phyloP scores from a whole-genome alignment of 2,113 vertebrate genomes.

The Perca schrenkii region DNA sequence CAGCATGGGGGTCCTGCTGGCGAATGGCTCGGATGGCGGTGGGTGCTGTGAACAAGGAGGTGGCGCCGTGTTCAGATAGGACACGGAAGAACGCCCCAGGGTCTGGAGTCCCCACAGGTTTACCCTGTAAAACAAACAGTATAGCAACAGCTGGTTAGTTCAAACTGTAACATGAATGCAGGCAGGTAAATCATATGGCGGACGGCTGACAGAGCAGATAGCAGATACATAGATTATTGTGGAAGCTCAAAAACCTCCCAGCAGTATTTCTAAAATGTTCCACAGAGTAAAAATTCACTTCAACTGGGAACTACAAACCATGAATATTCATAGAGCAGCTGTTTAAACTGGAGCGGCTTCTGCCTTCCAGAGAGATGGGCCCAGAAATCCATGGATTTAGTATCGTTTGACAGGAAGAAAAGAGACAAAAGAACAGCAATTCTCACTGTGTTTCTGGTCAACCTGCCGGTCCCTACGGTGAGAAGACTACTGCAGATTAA shows the following conservation, averaged over 20 bases:
- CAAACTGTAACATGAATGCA: background rate
- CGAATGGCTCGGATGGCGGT: constrained; percentile 96
- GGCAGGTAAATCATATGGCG: background rate
- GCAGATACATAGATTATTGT: background rate
- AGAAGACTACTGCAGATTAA: constrained; percentile 16
- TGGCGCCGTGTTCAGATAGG: constrained; percentile 90
- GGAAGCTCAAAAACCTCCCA: background rate
- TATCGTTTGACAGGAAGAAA: constrained; percentile 18
- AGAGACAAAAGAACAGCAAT: constrained; percentile 28
- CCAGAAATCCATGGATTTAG: constrained; percentile 31
- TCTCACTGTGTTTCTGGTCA: constrained; percentile 10
- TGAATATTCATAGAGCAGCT: constrained; percentile 57
- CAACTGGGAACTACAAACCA: background rate
- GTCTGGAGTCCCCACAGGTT: constrained; percentile 97
- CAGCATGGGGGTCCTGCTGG: constrained; percentile 93
- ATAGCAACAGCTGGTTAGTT: constrained; percentile 15
- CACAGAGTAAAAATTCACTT: background rate
- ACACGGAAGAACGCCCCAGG: constrained; percentile 95
- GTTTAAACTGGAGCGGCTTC: constrained; percentile 34
- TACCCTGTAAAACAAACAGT: constrained; percentile 86
- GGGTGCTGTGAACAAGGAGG: constrained; percentile 93
- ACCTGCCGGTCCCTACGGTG: background rate
- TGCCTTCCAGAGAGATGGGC: constrained; percentile 57
- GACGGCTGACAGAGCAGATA: background rate
- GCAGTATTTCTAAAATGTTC: background rate